Evolutionary conservation across 64 coral and sea anemone species (phyloP), one percentile per base, ranked within the genome.

Genomic region (Pocillopora verrucosa): DNA sequence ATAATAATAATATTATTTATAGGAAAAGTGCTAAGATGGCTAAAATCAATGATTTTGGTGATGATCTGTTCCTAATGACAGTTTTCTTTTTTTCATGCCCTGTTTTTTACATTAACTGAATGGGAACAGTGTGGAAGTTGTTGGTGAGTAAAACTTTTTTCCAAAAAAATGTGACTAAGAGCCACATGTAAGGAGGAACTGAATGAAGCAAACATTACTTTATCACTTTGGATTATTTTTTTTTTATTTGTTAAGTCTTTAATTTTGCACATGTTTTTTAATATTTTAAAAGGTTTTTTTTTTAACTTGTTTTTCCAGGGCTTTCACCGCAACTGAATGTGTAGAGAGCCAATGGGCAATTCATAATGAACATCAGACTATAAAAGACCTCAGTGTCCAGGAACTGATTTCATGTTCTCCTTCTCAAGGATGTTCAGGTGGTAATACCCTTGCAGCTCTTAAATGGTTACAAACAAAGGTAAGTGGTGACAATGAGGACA

Each of bases 261-360:
- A 16, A n/a, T 76, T 20, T 16, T 77, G 75, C 7, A 0, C 0
- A 26, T 16, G 13, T 19, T 2, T 82, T 19, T 2, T 82, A 20
- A 36, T 36, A 19, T 63, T 83, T 22, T 30, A 30, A 30, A 10
- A 0, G 60, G 4, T 63, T 25, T 22, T 1, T 69, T 20, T 82
- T 16, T 30, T 11, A n/a, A 57, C 34, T 13, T 76, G 61, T 61
- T 76, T 77, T 0, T 36, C 2, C 62, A 92, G 90, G 90, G 90
- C 90, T 2, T 92, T 92, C 59, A 92, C 82, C 87, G 90, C 90
- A 63, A 75, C 80, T 25, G 90, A 92, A 57, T 72, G 72, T 59
- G 60, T 92, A 13, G 90, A 92, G 60, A 87, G 60, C 37, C 83
- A 92, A 25, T 92, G 90, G 90, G 90, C 83, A 37, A 92, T 92